phyloP scores from a whole-genome alignment of 2,888 invertebrate genomes.

The Cryptosula pallasiana region DNA sequence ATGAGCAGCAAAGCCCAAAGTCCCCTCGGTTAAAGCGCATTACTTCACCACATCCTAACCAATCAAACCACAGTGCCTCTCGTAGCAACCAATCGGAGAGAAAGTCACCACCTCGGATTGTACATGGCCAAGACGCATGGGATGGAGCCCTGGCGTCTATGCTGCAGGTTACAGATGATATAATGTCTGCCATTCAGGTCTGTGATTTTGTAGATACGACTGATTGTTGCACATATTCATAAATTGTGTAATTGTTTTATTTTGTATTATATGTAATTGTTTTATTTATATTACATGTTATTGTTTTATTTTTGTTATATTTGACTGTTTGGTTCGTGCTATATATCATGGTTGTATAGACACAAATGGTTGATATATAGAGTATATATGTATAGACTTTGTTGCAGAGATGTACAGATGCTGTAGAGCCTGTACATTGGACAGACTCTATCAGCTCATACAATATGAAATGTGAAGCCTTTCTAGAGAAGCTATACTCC shows the following conservation, averaged over 20 bases:
- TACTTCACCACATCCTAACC: not conserved
- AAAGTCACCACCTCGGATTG: not conserved
- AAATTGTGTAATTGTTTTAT: too few species aligned
- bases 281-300: too few species aligned
- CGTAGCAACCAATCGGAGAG: not conserved
- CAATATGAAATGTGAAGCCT: constrained; percentile 66
- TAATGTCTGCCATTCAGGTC: not conserved
- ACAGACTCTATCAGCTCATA: constrained; percentile 71
- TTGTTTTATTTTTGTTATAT: too few species aligned
- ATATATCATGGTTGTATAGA: too few species aligned
- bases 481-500: constrained; percentile 41
- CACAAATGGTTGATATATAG: too few species aligned
- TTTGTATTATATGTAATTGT: too few species aligned
- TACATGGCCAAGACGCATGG: not conserved
- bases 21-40: too few species aligned
- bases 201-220: too few species aligned
- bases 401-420: not conserved
- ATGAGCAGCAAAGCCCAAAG: not conserved
- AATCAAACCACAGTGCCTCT: not conserved
- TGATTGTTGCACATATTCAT: too few species aligned
- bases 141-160: not conserved
- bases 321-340: too few species aligned
- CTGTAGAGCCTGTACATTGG: constrained; percentile 58
- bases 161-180: not conserved
- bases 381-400: too few species aligned